A percentile compares a stretch with the other conserved stretches of the same genome.
These are phyloP conservation scores for Brachionus angularis DNA, from an alignment of 1,140 invertebrate species.

Conservation along the genomic window DNA sequence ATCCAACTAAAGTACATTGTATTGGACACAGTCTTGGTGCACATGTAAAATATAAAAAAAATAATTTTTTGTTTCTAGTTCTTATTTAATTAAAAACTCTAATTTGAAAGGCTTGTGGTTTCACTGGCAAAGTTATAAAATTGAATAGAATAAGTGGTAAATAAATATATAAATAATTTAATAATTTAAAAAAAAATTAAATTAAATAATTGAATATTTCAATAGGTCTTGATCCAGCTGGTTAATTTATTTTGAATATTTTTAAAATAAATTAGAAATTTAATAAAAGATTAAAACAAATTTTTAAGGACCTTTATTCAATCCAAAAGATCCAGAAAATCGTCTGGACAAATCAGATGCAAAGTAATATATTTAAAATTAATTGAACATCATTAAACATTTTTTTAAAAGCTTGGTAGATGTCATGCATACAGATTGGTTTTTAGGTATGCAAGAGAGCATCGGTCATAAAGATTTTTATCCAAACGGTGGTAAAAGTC, in stretches of 20 bases:
- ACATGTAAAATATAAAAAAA: slow-evolving; percentile 62
- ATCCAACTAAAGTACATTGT: slow-evolving; percentile 62
- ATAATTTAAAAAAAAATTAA: slow-evolving; percentile 50
- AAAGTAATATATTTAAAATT: no score
- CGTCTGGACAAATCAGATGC: slow-evolving; percentile 80
- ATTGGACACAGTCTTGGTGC: slow-evolving; percentile 87
- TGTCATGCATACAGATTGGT: slow-evolving; percentile 87
- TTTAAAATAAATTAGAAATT: no score
- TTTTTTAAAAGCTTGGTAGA: slow-evolving; percentile 67
- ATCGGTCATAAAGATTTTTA: slow-evolving; percentile 62
- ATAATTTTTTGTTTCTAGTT: no score
- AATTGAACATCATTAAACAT: neutral
- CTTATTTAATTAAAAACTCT: neutral
- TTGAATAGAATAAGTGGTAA: slow-evolving; percentile 71
- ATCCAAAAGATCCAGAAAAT: slow-evolving; percentile 71
- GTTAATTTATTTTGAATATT: no score
- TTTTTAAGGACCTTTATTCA: slow-evolving; percentile 87
- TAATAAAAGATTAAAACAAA: no score
- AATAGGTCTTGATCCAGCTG: slow-evolving; percentile 75
- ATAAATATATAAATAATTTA: slow-evolving; percentile 39
- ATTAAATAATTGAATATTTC: neutral
- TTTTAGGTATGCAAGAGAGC: slow-evolving; percentile 46
- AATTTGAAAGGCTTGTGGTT: slow-evolving; percentile 68
- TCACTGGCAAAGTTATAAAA: slow-evolving; percentile 76
- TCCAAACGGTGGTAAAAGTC: slow-evolving; percentile 60